Evolutionary conservation across 2,888 invertebrate genomes (phyloP).

Genomic region (Trachelus tabidus): DNA sequence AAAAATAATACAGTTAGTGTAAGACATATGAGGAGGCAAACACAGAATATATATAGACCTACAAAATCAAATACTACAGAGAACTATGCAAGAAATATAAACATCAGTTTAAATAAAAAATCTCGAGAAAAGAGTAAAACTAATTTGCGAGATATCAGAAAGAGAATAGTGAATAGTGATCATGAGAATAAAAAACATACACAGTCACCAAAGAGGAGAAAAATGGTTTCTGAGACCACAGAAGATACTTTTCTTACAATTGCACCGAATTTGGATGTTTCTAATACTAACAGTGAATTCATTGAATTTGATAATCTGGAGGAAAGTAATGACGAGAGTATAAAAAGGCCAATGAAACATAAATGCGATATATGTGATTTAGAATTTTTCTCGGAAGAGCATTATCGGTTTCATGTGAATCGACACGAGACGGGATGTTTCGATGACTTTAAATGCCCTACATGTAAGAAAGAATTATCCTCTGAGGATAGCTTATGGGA

Average conservation of each 20-base stretch:
- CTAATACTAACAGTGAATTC: background rate
- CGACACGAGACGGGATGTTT: constrained; percentile 36
- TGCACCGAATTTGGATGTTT: background rate
- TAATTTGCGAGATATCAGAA: constrained; percentile 17
- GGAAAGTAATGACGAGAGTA: constrained; percentile 8
- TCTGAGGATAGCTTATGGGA: constrained; percentile 44
- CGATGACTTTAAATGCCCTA: constrained; percentile 39
- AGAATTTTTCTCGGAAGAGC: constrained; percentile 6
- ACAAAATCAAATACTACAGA: background rate
- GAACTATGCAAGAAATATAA: background rate
- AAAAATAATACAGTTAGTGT: background rate
- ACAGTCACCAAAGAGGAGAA: constrained; percentile 4
- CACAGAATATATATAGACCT: background rate
- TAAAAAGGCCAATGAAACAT: constrained; percentile 2
- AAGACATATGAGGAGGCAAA: background rate
- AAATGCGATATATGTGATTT: constrained; percentile 14
- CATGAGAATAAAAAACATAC: background rate
- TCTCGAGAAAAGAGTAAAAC: constrained; percentile 10
- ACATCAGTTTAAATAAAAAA: background rate
- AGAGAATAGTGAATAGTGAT: constrained; percentile 6
- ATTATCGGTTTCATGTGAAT: constrained; percentile 38
- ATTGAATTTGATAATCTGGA: constrained; percentile 13
- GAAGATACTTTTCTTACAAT: constrained; percentile 6
- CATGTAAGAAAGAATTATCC: constrained; percentile 41
- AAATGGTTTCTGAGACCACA: constrained; percentile 9